Percentiles rank a stretch among this genome's conserved stretches.
phyloP scores from a whole-genome alignment of 2,113 vertebrate species.

The Lonchura striata region DNA sequence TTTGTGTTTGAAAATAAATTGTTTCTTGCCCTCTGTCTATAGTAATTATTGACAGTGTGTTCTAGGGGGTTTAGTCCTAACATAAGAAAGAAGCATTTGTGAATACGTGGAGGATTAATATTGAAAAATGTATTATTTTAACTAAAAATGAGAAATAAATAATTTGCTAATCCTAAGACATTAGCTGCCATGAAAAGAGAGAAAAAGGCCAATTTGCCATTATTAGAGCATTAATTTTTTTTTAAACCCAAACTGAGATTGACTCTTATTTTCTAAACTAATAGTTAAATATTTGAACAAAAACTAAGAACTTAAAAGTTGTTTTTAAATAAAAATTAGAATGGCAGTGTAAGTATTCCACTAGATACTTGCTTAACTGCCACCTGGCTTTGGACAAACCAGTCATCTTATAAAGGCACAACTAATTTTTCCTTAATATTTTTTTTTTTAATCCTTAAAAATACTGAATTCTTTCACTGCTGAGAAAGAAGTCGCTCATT shows the following conservation, averaged over 20 bases:
- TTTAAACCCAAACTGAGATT: neutral
- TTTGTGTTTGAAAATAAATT: slow-evolving; percentile 55
- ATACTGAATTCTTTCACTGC: neutral
- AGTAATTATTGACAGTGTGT: neutral
- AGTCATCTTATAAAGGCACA: neutral
- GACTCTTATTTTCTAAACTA: neutral
- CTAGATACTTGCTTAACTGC: neutral
- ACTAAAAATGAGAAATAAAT: neutral
- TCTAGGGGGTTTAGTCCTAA: neutral
- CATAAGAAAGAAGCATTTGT: neutral
- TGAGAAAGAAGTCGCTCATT: neutral
- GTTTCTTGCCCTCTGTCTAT: neutral
- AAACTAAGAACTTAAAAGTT: neutral
- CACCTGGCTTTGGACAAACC: neutral
- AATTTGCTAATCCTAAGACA: neutral
- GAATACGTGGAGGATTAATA: neutral
- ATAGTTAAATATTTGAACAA: neutral
- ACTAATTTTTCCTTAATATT: neutral
- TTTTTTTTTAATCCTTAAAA: neutral
- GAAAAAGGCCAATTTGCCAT: neutral
- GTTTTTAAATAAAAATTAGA: neutral
- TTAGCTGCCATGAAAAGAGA: neutral
- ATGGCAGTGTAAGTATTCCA: neutral
- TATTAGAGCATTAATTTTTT: neutral
- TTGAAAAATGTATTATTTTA: neutral